Evolutionary conservation across 2,113 vertebrate species (phyloP).

Genomic region (Lepisosteus oculatus): DNA sequence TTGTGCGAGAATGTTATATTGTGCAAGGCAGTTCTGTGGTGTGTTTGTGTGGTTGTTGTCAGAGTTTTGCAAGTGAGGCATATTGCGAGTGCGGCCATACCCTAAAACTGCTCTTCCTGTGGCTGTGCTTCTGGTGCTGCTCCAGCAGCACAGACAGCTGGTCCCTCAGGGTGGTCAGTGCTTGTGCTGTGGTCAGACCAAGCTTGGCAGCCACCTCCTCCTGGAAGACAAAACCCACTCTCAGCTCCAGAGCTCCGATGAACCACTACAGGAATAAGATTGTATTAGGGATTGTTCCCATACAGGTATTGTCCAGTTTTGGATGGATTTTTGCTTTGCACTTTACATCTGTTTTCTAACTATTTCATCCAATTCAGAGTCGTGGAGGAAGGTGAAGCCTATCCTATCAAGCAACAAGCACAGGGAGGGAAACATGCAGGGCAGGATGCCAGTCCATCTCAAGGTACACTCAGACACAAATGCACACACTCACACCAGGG

Average conservation of each 20-base stretch:
- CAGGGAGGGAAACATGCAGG: no score
- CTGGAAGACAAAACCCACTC: conserved; percentile 47
- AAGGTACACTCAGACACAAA: no score
- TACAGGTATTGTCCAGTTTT: not conserved
- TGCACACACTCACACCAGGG: no score
- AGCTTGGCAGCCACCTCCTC: conserved; percentile 74
- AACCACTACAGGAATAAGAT: no score
- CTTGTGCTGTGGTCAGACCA: conserved; percentile 87
- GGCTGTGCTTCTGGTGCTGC: conserved; percentile 74
- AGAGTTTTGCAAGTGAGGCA: not conserved
- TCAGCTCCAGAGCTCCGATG: no score
- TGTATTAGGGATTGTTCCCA: not conserved
- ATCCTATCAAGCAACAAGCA: no score
- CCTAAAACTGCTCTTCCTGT: conserved; percentile 67
- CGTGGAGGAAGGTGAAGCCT: no score
- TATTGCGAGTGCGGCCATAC: conserved; percentile 47
- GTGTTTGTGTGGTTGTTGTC: not conserved
- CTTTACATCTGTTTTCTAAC: not conserved
- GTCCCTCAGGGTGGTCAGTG: conserved; percentile 79
- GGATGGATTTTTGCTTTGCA: no score
- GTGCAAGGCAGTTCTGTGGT: not conserved
- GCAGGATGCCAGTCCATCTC: no score
- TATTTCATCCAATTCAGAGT: not conserved
- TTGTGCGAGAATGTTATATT: not conserved
- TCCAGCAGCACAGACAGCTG: conserved; percentile 82